Evolutionary conservation across 2,888 invertebrate species (phyloP).

Genomic region (Sipha maydis): DNA sequence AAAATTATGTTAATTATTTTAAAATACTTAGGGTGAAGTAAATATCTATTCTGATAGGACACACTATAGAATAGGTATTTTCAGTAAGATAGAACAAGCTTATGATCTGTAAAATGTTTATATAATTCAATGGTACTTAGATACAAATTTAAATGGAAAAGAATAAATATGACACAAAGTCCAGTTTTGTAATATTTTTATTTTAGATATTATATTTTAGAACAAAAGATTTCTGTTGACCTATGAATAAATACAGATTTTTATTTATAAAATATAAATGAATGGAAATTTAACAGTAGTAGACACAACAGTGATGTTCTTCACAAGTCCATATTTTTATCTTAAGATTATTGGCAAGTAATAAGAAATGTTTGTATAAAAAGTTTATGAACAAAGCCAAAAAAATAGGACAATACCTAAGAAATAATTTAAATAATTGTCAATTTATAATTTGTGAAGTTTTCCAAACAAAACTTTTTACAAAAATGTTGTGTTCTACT

Average conservation of each 20-base stretch:
- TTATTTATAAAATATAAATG: slow-evolving; percentile 19
- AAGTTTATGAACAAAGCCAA: slow-evolving; percentile 30
- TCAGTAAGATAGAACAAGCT: background rate
- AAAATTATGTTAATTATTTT: too few relatives aligned
- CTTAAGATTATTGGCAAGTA: slow-evolving; percentile 1
- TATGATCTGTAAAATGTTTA: slow-evolving; percentile 30
- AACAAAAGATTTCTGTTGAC: slow-evolving; percentile 34
- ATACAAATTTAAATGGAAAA: slow-evolving; percentile 18
- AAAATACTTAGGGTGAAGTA: background rate
- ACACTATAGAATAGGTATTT: background rate
- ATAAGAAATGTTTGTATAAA: slow-evolving; percentile 6
- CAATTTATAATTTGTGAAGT: slow-evolving; percentile 30
- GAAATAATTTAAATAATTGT: slow-evolving; percentile 32
- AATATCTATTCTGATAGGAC: background rate
- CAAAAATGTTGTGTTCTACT: slow-evolving; percentile 37
- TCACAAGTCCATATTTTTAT: background rate
- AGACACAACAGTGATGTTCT: slow-evolving; percentile 37
- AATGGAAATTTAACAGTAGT: slow-evolving; percentile 28
- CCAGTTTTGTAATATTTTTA: slow-evolving; percentile 29
- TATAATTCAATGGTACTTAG: slow-evolving; percentile 41
- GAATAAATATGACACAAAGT: slow-evolving; percentile 37
- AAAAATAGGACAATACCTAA: slow-evolving; percentile 20
- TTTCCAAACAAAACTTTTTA: slow-evolving; percentile 12
- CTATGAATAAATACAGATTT: slow-evolving; percentile 14
- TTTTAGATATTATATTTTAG: slow-evolving; percentile 31